Conservation (phyloP, 2,113 vertebrate species). For the Nycticryphes semicollaris region DNA sequence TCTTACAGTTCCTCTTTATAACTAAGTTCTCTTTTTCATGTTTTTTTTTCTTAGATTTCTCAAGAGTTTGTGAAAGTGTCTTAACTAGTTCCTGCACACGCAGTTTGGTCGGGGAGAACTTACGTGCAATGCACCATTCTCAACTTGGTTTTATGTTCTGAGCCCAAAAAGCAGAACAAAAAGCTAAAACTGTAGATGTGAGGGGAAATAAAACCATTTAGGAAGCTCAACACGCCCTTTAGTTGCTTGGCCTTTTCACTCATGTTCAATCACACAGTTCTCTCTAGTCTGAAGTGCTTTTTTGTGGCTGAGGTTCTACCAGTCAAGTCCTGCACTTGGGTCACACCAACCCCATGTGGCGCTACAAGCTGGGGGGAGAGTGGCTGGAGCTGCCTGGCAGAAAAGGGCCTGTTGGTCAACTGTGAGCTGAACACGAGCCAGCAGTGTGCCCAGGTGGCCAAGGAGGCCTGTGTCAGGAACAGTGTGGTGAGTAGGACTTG, state of each 20-base stretch:
- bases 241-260: neutral
- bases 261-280: neutral
- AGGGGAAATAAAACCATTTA: neutral
- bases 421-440: too few relatives aligned
- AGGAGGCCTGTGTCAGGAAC: too few relatives aligned
- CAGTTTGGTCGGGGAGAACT: neutral
- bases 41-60: neutral
- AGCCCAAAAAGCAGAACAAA: neutral
- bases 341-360: too few relatives aligned
- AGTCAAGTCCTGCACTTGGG: too few relatives aligned
- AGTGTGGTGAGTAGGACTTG: too few relatives aligned
- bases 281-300: neutral
- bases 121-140: neutral
- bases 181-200: neutral
- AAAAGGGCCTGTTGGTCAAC: too few relatives aligned
- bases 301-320: neutral
- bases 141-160: neutral
- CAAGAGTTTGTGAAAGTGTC: neutral
- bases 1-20: neutral
- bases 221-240: neutral
- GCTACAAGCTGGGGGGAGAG: too few relatives aligned
- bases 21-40: neutral
- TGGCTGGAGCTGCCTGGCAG: too few relatives aligned
- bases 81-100: neutral
- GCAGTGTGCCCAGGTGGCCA: too few relatives aligned